phyloP scores from a whole-genome alignment of 2,888 invertebrate genomes.

The Andrena bucephala region DNA sequence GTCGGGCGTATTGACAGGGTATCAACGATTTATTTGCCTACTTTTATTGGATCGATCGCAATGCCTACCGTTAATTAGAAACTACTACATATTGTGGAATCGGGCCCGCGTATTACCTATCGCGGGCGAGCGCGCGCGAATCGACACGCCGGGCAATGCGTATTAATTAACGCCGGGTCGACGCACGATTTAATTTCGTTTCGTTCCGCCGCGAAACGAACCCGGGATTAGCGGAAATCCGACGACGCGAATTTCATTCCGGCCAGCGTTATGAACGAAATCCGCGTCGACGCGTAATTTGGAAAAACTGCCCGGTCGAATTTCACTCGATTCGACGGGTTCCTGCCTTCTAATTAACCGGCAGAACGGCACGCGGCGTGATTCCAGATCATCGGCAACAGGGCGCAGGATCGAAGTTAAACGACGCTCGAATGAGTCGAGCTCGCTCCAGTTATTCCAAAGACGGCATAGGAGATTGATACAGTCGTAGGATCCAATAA shows the following conservation, averaged over 20 bases:
- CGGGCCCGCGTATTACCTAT: slow-evolving; percentile 71
- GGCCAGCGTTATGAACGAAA: slow-evolving; percentile 43
- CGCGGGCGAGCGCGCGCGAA: slow-evolving; percentile 53
- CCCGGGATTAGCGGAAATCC: slow-evolving; percentile 63
- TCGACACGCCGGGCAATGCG: slow-evolving; percentile 70
- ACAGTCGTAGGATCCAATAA: background rate
- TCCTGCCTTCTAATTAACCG: slow-evolving; percentile 12
- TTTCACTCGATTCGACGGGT: slow-evolving; percentile 5
- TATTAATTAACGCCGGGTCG: slow-evolving; percentile 73
- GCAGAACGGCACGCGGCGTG: background rate
- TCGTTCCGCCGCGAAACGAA: slow-evolving; percentile 44
- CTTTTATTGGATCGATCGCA: slow-evolving; percentile 74
- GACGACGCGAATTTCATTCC: slow-evolving; percentile 58
- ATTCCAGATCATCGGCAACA: background rate
- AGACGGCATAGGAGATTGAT: no score
- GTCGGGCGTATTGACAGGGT: slow-evolving; percentile 63
- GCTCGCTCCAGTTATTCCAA: no score
- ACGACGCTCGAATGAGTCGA: background rate
- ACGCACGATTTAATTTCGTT: slow-evolving; percentile 72
- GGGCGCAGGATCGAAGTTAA: background rate
- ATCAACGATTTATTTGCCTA: slow-evolving; percentile 71
- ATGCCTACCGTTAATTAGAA: slow-evolving; percentile 73
- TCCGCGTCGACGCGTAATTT: slow-evolving; percentile 37
- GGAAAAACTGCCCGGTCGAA: slow-evolving; percentile 6
- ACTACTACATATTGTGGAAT: slow-evolving; percentile 72